Evolutionary conservation across 23 tunicate genomes (phyloP).

Genomic region (Ascidia mentula): DNA sequence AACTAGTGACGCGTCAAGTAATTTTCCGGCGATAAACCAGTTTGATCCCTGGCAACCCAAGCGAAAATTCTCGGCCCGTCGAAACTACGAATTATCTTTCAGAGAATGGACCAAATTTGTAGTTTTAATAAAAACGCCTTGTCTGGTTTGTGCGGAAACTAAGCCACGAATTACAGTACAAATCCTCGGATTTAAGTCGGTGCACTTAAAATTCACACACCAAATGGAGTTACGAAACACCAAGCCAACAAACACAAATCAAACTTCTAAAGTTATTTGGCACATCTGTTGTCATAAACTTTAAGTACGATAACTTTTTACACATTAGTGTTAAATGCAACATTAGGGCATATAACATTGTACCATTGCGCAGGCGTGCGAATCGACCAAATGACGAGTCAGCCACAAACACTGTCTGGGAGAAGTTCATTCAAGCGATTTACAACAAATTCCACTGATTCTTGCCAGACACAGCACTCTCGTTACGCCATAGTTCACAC

Average conservation of each 20-base stretch:
- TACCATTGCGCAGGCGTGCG: constrained; percentile 1
- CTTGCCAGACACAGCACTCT: neutral
- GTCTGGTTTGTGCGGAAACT: neutral
- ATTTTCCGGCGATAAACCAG: constrained; percentile 10
- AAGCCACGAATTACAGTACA: neutral
- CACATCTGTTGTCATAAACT: too few relatives aligned
- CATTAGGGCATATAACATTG: too few relatives aligned
- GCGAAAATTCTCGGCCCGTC: constrained; percentile 3
- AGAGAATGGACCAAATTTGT: neutral
- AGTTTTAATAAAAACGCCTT: neutral
- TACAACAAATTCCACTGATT: constrained; percentile 4
- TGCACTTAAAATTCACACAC: neutral
- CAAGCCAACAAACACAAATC: too few relatives aligned
- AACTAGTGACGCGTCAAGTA: neutral
- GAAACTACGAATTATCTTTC: neutral
- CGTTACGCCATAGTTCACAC: constrained; percentile 9
- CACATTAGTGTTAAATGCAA: too few relatives aligned
- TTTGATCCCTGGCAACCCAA: neutral
- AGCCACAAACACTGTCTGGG: constrained; percentile 7
- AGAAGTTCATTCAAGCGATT: constrained; percentile 10
- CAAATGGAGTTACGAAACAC: too few relatives aligned
- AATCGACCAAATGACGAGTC: neutral
- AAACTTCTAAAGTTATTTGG: too few relatives aligned
- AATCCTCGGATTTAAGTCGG: neutral
- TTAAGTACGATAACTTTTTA: too few relatives aligned